phyloP scores from a whole-genome alignment of 2,797 vertebrate species.

The Aeoliscus strigatus region DNA sequence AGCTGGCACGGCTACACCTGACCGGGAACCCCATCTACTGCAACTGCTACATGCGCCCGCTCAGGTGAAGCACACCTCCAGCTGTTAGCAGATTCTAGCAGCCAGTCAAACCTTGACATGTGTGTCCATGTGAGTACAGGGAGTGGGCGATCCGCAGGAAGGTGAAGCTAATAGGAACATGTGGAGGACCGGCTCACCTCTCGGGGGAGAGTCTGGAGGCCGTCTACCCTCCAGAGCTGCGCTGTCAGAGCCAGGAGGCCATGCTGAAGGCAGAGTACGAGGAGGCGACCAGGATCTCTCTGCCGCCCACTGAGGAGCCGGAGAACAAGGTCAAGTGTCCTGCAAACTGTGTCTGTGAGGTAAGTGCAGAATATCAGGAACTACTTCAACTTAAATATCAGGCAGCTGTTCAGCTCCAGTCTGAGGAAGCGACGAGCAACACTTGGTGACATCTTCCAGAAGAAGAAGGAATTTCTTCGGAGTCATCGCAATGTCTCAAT shows the following conservation, averaged over 20 bases:
- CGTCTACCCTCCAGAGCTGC: conserved; percentile 72
- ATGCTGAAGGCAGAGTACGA: conserved; percentile 46
- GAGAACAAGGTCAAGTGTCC: conserved; percentile 77
- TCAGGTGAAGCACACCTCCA: no score
- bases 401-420: no score
- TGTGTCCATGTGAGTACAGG: no score
- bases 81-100: no score
- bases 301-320: conserved; percentile 6
- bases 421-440: no score
- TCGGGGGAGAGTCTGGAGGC: conserved; percentile 76
- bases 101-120: no score
- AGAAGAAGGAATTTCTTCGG: no score
- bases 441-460: no score
- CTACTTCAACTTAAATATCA: background rate
- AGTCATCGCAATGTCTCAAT: no score
- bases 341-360: conserved; percentile 77
- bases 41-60: conserved; percentile 81
- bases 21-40: conserved; percentile 83
- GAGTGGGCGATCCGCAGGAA: conserved; percentile 68
- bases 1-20: conserved; percentile 75
- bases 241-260: conserved; percentile 60
- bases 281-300: conserved; percentile 41
- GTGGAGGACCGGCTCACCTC: conserved; percentile 74
- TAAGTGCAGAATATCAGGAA: conserved; percentile 29
- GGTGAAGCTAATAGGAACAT: conserved; percentile 74